Base-by-base conservation (phyloP, 2,797 vertebrate species). In the Sebastes flavidus region DNA sequence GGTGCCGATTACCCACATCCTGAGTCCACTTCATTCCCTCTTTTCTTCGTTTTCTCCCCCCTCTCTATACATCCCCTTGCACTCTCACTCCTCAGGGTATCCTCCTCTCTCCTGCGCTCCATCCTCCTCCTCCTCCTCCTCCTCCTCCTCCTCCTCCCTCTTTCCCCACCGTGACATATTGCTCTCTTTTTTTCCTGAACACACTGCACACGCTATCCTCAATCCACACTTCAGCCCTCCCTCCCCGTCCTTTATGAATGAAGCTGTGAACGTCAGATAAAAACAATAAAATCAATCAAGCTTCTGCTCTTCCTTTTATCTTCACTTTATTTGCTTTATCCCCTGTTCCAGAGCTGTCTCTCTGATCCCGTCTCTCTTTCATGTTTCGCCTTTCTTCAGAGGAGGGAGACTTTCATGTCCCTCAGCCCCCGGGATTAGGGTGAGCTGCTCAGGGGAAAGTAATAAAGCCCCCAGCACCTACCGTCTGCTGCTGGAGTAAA, bases 1-100 rank as follows among this genome's bases (percentile, higher is more conserved):
- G 85, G 90, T 91, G 86, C 90, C 76, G 86, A 94, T 93, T 92
- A 93, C 88, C 89, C 88, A 93, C 94, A 92, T 93, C 92, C 91
- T 92, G 90, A 92, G 88, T 90, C 86, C 87, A 90, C 88, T 88
- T 82, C 73, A 78, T 54, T 81, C 83, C 65, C 72, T 80, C 63
- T 77, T 89, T 78, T 83, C 79, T 80, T 77, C 62, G 34, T 75
- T 67, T 58, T 54, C 59, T 49, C 18, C 71, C 38, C 69, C 79
- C 56, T 54, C 81, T 68, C 66, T 27, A 56, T 67, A 63, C 67
- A 24, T 75, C 82, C 80, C 69, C 65, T 77, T 78, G 18, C 87
- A 84, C 82, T 88, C 68, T 83, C 66, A 77, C 80, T 84, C 87
- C 84, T 83, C 32, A 8, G 75, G 80, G 67, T 68, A 63, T 75